A percentile compares a stretch with the other conserved stretches of the same genome.
Conservation (phyloP, 2,888 invertebrate species). For the Scaptomyza reducta region DNA sequence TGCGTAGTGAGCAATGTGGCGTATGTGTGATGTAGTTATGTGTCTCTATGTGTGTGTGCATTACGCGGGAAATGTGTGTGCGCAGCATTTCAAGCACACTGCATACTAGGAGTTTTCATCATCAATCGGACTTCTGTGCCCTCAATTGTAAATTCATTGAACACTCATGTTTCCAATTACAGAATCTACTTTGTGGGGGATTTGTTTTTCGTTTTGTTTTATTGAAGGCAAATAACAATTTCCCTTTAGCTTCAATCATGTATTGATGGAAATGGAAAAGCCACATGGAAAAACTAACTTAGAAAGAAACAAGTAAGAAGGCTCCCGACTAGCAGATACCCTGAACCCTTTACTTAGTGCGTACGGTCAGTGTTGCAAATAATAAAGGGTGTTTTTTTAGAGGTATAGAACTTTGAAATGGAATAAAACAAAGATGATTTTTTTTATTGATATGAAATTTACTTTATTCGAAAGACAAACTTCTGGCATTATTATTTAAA, state of each 20-base stretch:
- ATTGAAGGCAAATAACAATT: background rate
- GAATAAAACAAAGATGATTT: no score
- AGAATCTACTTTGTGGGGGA: background rate
- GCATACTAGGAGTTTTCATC: slow-evolving; percentile 28
- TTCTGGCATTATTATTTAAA: no score
- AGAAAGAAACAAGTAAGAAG: no score
- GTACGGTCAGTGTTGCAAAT: no score
- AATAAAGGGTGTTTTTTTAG: no score
- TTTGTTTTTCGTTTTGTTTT: background rate
- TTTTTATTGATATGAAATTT: no score
- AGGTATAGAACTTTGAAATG: no score
- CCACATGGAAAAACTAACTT: no score
- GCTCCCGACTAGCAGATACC: no score
- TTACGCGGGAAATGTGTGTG: background rate
- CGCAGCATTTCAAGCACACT: slow-evolving; percentile 12
- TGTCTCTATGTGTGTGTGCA: no score
- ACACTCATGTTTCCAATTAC: slow-evolving; percentile 13
- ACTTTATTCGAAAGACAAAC: no score
- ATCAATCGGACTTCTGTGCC: slow-evolving; percentile 6
- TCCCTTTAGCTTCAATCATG: background rate
- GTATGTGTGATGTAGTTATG: slow-evolving; percentile 49
- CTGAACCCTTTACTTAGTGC: no score
- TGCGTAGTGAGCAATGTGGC: slow-evolving; percentile 69
- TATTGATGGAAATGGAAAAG: background rate
- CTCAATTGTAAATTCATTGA: slow-evolving; percentile 37